Evolutionary conservation across 2,113 vertebrate genomes (phyloP), one percentile per base, ranked within the genome.

Genomic region (Bagarius yarrelli): DNA sequence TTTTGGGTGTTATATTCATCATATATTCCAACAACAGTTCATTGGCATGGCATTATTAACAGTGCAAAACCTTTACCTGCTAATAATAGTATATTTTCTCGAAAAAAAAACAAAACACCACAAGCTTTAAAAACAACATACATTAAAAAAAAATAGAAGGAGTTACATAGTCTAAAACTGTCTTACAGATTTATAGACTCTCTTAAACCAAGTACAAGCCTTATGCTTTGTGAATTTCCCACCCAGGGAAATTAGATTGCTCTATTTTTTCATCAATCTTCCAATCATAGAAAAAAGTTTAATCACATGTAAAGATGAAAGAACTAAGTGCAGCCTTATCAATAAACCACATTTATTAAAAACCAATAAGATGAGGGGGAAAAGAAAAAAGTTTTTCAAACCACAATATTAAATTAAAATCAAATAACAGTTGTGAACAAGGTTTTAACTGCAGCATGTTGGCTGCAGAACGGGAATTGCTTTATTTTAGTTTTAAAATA

Each of bases 301-400:
- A 4, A 3, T 4, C 6, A 44, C 23, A 53, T 21, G 27, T 32
- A 72, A 25, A 25, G 0, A 53, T 32, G 25, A 72, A 30, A 25
- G 25, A 53, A 44, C 47, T 30, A 19, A 72, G 25, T 72, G 70
- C 8, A 1, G 27, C 25, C 27, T 12, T 47, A 71, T 72, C 70
- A 72, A 72, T 72, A 72, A 72, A 30, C 19, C 47, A 53, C 18
- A 2, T 72, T 72, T 72, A 53, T 72, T 72, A 72, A 53, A 71
- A 72, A 53, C 25, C 16, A 72, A 72, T 27, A 72, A 72, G 25
- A 72, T 21, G 25, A 72, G 70, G 25, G 16, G 16, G 19, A 52
- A 47, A 53, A 53, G 47, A 50, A 27, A 72, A 72, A 72, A 53
- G 25, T 25, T 72, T 30, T 72, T 53, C 21, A 32, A 32, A 72